Conservation (phyloP, 2,888 invertebrate species). For the Clistopyga incitator region DNA sequence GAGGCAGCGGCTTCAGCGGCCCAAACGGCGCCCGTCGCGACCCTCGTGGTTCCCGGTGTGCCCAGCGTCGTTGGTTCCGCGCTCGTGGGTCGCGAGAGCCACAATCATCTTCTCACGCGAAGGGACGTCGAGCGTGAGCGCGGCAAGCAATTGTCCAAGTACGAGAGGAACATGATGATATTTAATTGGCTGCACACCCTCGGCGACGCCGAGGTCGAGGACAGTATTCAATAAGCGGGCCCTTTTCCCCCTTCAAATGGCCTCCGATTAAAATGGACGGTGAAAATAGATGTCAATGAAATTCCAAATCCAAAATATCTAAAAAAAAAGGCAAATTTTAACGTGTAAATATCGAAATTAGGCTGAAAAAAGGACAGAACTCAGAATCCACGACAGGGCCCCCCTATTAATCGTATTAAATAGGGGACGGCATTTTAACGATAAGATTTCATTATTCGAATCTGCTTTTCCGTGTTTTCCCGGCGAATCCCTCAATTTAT, state of each 20-base stretch:
- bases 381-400: neutral
- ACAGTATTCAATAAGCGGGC: conserved; percentile 73
- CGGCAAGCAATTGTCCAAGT: conserved; percentile 94
- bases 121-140: conserved; percentile 93
- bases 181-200: conserved; percentile 97
- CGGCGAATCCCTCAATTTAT: conserved; percentile 7
- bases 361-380: neutral
- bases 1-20: conserved; percentile 87
- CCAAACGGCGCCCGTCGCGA: conserved; percentile 79
- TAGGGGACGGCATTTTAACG: conserved; percentile 2
- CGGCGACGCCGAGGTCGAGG: conserved; percentile 88
- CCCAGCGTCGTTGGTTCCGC: conserved; percentile 82
- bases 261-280: neutral
- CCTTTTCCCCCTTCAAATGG: neutral
- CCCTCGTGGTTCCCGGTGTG: conserved; percentile 83
- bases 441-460: conserved; percentile 30
- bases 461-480: conserved; percentile 29
- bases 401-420: neutral
- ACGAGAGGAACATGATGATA: conserved; percentile 97
- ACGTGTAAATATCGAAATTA: conserved; percentile 25
- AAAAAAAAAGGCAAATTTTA: neutral
- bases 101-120: conserved; percentile 87
- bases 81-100: conserved; percentile 84
- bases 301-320: neutral
- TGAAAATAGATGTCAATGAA: neutral